Percentiles rank a stretch among this genome's conserved stretches.
These are phyloP conservation scores for Hydroisotoma schaefferi DNA, from an alignment of 2,888 invertebrate genomes.

Conservation along the genomic window DNA sequence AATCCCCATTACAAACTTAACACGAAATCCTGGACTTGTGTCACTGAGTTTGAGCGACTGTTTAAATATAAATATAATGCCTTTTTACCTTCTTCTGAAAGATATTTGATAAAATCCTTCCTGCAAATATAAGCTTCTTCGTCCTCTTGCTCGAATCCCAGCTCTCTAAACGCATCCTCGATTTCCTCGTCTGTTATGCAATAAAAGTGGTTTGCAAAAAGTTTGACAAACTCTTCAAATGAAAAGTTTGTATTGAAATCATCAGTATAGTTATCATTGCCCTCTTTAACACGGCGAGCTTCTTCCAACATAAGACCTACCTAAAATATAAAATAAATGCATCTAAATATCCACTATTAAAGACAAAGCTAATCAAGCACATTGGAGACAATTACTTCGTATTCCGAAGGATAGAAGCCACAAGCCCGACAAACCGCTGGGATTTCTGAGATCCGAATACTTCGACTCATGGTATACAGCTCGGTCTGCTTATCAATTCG, in stretches of 20 bases:
- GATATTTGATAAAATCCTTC: slow-evolving; percentile 32
- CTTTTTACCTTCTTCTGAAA: slow-evolving; percentile 30
- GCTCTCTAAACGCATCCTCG: slow-evolving; percentile 34
- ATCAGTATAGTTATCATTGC: slow-evolving; percentile 29
- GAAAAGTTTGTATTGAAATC: slow-evolving; percentile 30
- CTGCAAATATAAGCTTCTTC: slow-evolving; percentile 37
- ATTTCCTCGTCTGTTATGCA: slow-evolving; percentile 23
- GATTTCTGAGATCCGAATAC: slow-evolving; percentile 44
- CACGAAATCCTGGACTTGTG: too few species aligned
- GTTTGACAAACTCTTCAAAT: slow-evolving; percentile 44
- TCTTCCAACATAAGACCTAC: slow-evolving; percentile 44
- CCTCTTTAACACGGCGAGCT: slow-evolving; percentile 31
- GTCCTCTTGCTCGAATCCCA: slow-evolving; percentile 32
- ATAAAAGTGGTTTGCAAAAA: slow-evolving; percentile 45
- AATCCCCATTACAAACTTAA: not conserved
- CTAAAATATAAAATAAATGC: slow-evolving; percentile 16
- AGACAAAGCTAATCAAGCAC: not conserved
- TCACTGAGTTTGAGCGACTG: not conserved
- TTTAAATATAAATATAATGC: not conserved
- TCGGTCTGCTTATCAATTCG: slow-evolving; percentile 36
- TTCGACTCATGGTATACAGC: slow-evolving; percentile 31
- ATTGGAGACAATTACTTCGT: slow-evolving; percentile 31
- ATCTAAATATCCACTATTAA: not conserved
- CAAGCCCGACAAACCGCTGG: slow-evolving; percentile 42
- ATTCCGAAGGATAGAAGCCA: slow-evolving; percentile 46